phyloP scores from a whole-genome alignment of 2,113 vertebrate genomes.

The Rutilus rutilus region DNA sequence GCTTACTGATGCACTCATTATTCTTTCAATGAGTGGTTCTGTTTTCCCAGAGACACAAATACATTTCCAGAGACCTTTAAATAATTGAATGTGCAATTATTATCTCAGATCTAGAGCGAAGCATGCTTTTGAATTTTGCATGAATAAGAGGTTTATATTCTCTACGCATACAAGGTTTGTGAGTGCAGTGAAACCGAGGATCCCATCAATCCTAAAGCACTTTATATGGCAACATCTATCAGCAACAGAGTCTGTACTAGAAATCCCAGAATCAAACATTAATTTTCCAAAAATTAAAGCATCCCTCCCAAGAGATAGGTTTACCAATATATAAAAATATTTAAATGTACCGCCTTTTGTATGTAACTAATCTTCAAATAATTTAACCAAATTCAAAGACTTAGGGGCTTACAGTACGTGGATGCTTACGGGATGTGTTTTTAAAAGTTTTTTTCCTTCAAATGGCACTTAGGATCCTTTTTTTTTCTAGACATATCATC shows the following conservation, averaged over 20 bases:
- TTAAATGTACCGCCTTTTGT: not conserved
- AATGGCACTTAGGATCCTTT: too few relatives aligned
- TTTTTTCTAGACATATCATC: too few relatives aligned
- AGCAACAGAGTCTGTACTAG: not conserved
- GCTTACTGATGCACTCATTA: not conserved
- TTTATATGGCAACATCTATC: not conserved
- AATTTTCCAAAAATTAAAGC: not conserved
- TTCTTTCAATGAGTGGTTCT: slow-evolving; percentile 14
- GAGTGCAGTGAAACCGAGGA: not conserved
- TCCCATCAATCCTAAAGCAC: not conserved
- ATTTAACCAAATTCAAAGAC: not conserved
- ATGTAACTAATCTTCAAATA: not conserved
- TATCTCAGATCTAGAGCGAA: slow-evolving; percentile 14
- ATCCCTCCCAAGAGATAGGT: not conserved
- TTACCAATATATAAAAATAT: not conserved
- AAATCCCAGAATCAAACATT: not conserved
- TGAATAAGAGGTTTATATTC: slow-evolving; percentile 45
- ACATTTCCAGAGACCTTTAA: slow-evolving; percentile 33
- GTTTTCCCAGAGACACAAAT: slow-evolving; percentile 21
- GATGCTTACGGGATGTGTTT: too few relatives aligned
- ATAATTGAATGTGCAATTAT: slow-evolving; percentile 50
- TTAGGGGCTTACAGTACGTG: too few relatives aligned
- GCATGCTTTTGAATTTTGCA: slow-evolving; percentile 34
- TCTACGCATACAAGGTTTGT: not conserved
- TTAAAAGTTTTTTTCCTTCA: too few relatives aligned